Base-by-base conservation (phyloP, 2,113 vertebrate species). In the Todiramphus chloris region DNA sequence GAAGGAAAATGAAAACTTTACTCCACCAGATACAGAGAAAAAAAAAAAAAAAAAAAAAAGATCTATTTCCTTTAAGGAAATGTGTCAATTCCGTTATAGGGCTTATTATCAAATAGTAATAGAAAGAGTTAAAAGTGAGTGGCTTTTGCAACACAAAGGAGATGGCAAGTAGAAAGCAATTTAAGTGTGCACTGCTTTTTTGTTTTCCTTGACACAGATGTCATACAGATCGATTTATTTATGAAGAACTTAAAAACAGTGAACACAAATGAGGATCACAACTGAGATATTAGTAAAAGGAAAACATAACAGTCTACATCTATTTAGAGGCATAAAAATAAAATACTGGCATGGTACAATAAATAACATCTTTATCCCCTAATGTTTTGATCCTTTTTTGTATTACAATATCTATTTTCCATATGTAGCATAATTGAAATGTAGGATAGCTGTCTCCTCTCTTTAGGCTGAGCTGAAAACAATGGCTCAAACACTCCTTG, bases 51-150 rank as follows among this genome's bases (percentile, higher is more conserved):
- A n/a, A 84, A 89, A 30, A 77, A 83, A 83, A 15, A 43, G 9
- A 13, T 48, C 3, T 4, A 50, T 11, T 6, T 83, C 50, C 28
- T 33, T 63, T 35, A 69, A 28, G 37, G 17, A 84, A 55, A 10
- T 3, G 4, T 23, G 9, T 9, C 1, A 1, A 8, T 78, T 66
- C 55, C 51, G 7, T 66, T 80, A 5, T 0, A 55, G 28, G 16
- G 37, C 5, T 89, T 66, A 67, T 63, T 23, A 46, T n/a, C 37
- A 50, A 74, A 74, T 1, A 44, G 17, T 12, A 74, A n/a, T 21
- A 74, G 11, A 68, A 81, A 69, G 8, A 76, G 48, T 41, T 43
- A 55, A 41, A 87, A 82, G 21, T 13, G 39, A 62, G 53, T 56
- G 10, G 1, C 1, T 86, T 77, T 63, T 1, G 1, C 33, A 53